Evolutionary conservation across 35 echinoderm and acorn worm species (phyloP), one percentile per base, ranked within the genome.

Genomic region (Heliocidaris erythrogramma): DNA sequence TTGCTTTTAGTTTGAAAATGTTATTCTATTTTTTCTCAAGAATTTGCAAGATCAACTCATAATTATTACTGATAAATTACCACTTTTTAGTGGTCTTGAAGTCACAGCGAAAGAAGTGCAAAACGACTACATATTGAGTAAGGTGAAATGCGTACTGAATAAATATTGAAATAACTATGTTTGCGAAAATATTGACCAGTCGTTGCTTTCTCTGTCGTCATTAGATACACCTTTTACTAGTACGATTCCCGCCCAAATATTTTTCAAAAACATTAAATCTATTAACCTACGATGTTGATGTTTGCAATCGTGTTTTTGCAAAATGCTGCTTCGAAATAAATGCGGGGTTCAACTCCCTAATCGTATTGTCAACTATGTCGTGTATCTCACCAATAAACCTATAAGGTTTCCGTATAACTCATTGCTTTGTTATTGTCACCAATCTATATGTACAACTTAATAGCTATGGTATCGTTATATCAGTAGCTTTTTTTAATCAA

Each of bases 391-490:
- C 65, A 78, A 27, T 21, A 78, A 78, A 18, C 65, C 65, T 78
- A 78, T 78, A 78, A 78, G 65, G 65, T 78, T 78, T 78, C 65
- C 65, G 27, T 78, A n/a, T 78, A 78, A 78, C 65, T 78, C 65
- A 78, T 78, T 78, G 65, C 65, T 78, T 78, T 78, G 21, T 78
- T n/a, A 78, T 24, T 24, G 27, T 78, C 65, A 78, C 65, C 27
- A 78, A 78, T 78, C 52, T 56, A 56, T 78, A 78, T 78, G 65
- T 78, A 78, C 27, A 18, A 78, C 65, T 78, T n/a, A 78, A 29
- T 78, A 78, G 65, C 27, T 78, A 78, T 78, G 65, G 65, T 78
- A 78, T 78, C 65, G 17, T 78, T 78, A 42, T 42, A 42, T 42
- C 35, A 42, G 35, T 78, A 78, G 65, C 65, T 78, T 24, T 78